phyloP scores from a whole-genome alignment of 2,888 invertebrate genomes.

The Sarcophaga variegata region DNA sequence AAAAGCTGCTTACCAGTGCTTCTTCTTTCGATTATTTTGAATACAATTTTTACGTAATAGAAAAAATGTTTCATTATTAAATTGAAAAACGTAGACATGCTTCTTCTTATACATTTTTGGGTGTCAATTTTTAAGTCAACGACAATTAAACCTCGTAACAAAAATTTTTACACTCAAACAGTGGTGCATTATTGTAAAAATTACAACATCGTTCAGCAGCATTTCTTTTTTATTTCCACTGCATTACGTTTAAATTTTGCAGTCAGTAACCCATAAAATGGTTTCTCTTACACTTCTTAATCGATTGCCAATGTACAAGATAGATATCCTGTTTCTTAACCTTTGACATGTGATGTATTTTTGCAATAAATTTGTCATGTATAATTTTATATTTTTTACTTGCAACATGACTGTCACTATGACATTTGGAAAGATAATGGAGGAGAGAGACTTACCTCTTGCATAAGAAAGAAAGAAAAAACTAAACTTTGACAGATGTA shows the following conservation, averaged over 20 bases:
- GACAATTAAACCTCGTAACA: no score
- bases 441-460: background rate
- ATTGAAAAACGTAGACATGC: no score
- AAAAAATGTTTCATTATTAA: no score
- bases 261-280: background rate
- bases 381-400: conserved; percentile 33
- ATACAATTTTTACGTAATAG: no score
- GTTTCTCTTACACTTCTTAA: background rate
- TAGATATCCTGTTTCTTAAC: conserved; percentile 57
- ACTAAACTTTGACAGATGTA: background rate
- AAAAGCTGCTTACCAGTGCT: no score
- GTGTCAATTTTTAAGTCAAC: no score
- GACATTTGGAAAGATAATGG: conserved; percentile 43
- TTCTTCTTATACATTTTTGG: no score
- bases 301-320: conserved; percentile 54
- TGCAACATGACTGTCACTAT: conserved; percentile 34
- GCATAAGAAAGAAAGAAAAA: background rate
- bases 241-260: conserved; percentile 5
- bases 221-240: background rate
- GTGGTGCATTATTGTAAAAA: no score
- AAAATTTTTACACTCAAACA: no score
- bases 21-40: no score
- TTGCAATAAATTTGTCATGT: conserved; percentile 55
- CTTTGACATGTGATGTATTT: conserved; percentile 55
- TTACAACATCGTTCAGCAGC: no score